phyloP scores from a whole-genome alignment of 64 coral and sea anemone species.

The Montipora sp. region DNA sequence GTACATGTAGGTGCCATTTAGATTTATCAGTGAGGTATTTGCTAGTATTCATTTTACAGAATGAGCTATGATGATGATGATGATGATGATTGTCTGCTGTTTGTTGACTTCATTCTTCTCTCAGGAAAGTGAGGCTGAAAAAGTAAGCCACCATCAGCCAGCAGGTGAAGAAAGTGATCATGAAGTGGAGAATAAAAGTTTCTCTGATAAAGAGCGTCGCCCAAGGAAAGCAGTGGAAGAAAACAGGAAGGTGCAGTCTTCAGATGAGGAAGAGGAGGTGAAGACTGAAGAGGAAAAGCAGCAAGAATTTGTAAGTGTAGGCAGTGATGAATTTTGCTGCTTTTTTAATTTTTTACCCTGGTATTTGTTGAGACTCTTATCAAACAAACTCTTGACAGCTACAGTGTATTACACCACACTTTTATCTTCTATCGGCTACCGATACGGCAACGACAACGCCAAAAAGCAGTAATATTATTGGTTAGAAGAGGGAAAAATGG shows the following conservation, averaged over 20 bases:
- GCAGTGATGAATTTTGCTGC: neutral
- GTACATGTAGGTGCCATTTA: too few species aligned
- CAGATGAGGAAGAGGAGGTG: conserved; percentile 80
- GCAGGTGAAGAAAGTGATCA: conserved; percentile 56
- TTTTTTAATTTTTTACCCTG: neutral
- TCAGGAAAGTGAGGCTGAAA: conserved; percentile 44
- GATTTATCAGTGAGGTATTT: too few species aligned
- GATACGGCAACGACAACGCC: too few species aligned
- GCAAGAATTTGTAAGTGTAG: conserved; percentile 68
- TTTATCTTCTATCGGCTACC: too few species aligned
- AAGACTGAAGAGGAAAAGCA: conserved; percentile 96
- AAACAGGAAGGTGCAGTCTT: conserved; percentile 43
- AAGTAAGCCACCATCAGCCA: conserved; percentile 12
- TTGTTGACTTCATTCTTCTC: neutral
- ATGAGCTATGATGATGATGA: neutral
- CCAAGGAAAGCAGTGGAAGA: conserved; percentile 1
- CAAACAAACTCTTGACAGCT: too few species aligned
- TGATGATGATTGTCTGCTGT: neutral
- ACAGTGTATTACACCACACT: too few species aligned
- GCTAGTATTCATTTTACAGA: too few species aligned
- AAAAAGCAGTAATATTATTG: too few species aligned
- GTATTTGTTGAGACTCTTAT: too few species aligned
- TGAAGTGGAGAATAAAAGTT: conserved; percentile 2
- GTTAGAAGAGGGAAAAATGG: too few species aligned
- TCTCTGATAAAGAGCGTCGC: neutral